These are phyloP conservation scores for Cyclura pinguis DNA, from an alignment of 2,797 vertebrate species.

Conservation along the genomic window DNA sequence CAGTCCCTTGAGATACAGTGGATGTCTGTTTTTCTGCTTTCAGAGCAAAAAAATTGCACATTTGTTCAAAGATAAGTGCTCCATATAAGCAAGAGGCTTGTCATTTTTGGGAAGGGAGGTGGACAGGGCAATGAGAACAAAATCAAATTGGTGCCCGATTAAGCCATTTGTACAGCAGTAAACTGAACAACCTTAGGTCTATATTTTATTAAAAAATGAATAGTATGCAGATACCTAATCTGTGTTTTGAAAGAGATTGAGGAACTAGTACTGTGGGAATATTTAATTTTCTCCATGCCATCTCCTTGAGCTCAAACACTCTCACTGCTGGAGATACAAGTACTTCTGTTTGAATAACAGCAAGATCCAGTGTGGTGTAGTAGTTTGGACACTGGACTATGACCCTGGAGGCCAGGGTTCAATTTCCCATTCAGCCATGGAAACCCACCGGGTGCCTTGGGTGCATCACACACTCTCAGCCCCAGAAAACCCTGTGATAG, in stretches of 20 bases:
- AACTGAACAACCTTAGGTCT: background rate
- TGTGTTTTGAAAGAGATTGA: background rate
- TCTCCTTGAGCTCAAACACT: background rate
- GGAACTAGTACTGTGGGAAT: background rate
- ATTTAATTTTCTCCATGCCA: background rate
- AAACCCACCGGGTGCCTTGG: too few relatives aligned
- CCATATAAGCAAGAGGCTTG: background rate
- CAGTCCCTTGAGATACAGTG: background rate
- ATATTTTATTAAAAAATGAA: background rate
- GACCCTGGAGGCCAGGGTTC: too few relatives aligned
- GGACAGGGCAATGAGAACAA: too few relatives aligned
- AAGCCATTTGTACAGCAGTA: background rate
- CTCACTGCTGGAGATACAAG: too few relatives aligned
- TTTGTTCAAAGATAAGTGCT: background rate
- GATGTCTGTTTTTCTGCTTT: background rate
- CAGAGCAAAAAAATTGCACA: too few relatives aligned
- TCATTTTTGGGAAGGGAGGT: background rate
- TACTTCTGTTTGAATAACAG: too few relatives aligned
- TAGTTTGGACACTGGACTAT: too few relatives aligned
- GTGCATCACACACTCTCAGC: too few relatives aligned
- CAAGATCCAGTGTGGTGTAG: too few relatives aligned
- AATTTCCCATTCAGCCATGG: too few relatives aligned
- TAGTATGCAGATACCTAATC: background rate
- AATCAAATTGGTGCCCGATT: background rate
- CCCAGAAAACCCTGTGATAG: too few relatives aligned